These are phyloP conservation scores for Margarornis squamiger DNA, from an alignment of 2,797 vertebrate genomes.

Conservation along the genomic window DNA sequence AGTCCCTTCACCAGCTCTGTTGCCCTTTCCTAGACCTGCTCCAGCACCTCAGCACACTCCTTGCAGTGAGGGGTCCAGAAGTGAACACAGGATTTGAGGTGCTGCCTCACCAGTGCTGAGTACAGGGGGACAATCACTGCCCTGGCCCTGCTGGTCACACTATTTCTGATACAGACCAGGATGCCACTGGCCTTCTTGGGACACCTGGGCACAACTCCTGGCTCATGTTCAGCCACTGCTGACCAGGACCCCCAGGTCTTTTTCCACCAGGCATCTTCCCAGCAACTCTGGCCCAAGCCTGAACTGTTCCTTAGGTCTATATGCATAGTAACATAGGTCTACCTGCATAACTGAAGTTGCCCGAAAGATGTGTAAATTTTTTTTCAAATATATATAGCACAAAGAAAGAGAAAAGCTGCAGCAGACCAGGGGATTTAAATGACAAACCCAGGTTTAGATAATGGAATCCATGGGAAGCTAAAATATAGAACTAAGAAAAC, in stretches of 20 bases:
- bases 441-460: neutral
- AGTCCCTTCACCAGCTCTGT: rapidly evolving
- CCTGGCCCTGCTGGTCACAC: neutral
- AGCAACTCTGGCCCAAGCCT: neutral
- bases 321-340: neutral
- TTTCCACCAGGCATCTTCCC: neutral
- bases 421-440: neutral
- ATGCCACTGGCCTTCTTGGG: neutral
- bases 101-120: neutral
- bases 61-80: neutral
- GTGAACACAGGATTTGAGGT: no score
- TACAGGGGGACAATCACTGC: neutral
- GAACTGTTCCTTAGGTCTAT: neutral
- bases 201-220: neutral
- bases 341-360: neutral
- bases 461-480: neutral
- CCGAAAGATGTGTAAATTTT: neutral
- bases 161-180: neutral
- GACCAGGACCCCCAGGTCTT: neutral
- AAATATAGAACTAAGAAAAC: neutral
- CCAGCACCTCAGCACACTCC: neutral
- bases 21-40: neutral
- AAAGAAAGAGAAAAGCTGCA: neutral
- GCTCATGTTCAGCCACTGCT: rapidly evolving
- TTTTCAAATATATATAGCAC: neutral